Evolutionary conservation across 2,888 invertebrate species (phyloP), one percentile per base, ranked within the genome.

Genomic region (Stramonita haemastoma): DNA sequence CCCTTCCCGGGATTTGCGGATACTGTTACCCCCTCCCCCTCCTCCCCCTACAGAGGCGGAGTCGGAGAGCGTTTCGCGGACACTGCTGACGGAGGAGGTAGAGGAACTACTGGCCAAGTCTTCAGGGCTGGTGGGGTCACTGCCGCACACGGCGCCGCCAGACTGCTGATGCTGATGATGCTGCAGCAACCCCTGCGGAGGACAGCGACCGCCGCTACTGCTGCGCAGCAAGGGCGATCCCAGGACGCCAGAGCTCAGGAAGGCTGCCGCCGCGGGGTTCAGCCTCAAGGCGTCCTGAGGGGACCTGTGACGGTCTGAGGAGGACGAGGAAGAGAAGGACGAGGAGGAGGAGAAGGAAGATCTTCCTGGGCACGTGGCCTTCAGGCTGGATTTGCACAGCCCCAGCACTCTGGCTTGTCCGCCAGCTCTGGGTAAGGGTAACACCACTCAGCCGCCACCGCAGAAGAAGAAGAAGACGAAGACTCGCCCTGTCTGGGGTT

Each of bases 101-200:
- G 86, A 86, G 11, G 86, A 86, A 15, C 86, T 86, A 66, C 86
- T 86, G 86, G 86, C 66, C 34, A 86, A 66, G 66, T 86, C 86
- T 0, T 86, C 86, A 34, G 86, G 86, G 26, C 86, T 86, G 86
- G 66, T 34, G 34, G 86, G 86, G 1, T 66, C 66, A 26, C 86
- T 66, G 86, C 34, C 4, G 34, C 32, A 19, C 19, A 32, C 15
- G 2, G 26, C 83, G 36, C 19, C 2, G 46, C n/a, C n/a, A n/a
- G n/a, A n/a, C n/a, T n/a, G 79, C 32, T 32, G 34, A 13, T 32
- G 79, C 13, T 79, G 32, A 6, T 22, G 29, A 6, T 77, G 57
- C 17, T 57, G 73, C n/a, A 77, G 15, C 17, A 19, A 15, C 15
- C 36, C 5, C 81, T 22, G 81, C 17, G 81, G 36, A 36, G 36